phyloP scores from a whole-genome alignment of 2,888 invertebrate genomes.

The Balanococcus diminutus region DNA sequence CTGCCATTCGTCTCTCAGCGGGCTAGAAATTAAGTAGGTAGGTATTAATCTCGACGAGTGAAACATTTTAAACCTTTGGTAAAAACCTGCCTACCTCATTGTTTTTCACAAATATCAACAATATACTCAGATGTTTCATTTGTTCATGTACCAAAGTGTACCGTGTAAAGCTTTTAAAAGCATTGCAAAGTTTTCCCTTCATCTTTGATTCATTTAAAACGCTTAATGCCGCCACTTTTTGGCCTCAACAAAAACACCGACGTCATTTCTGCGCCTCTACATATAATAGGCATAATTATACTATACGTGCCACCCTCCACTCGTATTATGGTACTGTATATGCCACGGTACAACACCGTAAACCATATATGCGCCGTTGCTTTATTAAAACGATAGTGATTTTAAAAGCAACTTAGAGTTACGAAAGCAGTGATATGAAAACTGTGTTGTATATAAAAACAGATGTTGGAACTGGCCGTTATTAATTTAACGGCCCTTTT shows the following conservation, averaged over 20 bases:
- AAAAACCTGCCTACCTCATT: neutral
- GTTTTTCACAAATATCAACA: neutral
- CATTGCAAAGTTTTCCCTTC: neutral
- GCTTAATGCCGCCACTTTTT: slow-evolving; percentile 17
- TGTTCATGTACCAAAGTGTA: neutral
- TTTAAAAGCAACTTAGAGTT: slow-evolving; percentile 32
- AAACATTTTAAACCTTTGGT: neutral
- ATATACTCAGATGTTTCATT: neutral
- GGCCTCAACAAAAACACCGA: slow-evolving; percentile 9
- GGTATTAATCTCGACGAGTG: neutral
- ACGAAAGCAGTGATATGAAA: slow-evolving; percentile 34
- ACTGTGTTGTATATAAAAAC: slow-evolving; percentile 35
- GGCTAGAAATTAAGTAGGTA: neutral
- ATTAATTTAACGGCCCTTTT: slow-evolving; percentile 43
- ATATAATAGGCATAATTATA: neutral
- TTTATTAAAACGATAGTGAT: slow-evolving; percentile 41
- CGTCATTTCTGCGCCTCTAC: neutral
- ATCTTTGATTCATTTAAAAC: slow-evolving; percentile 2
- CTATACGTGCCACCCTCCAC: neutral
- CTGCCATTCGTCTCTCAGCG: neutral
- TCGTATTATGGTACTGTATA: no score
- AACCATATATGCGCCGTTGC: neutral
- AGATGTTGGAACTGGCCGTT: slow-evolving; percentile 35
- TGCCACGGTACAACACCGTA: neutral
- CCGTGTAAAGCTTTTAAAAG: slow-evolving; percentile 13